These are phyloP conservation scores for Syritta pipiens DNA, from an alignment of 2,888 invertebrate species.

Conservation along the genomic window DNA sequence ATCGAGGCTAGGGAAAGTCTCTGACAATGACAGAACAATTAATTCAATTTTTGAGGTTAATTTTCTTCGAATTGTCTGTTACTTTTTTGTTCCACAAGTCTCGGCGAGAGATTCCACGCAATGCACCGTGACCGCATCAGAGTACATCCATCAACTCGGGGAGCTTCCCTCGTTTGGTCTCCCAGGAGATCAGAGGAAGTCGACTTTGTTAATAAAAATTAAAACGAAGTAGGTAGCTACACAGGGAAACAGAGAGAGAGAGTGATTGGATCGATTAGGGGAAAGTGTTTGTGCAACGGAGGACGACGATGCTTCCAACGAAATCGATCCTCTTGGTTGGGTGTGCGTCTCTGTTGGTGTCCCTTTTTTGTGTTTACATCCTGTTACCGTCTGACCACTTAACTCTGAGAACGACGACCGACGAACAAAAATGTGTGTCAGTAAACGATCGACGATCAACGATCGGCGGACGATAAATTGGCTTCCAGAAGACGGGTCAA, in stretches of 20 bases:
- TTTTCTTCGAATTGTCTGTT: slow-evolving; percentile 23
- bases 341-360: too few relatives aligned
- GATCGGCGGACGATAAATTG: too few relatives aligned
- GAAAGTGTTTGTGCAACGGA: slow-evolving; percentile 15
- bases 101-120: background rate
- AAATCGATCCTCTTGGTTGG: too few relatives aligned
- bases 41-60: slow-evolving; percentile 55
- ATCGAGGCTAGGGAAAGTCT: slow-evolving; percentile 6
- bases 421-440: too few relatives aligned
- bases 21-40: slow-evolving; percentile 42
- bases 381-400: slow-evolving; percentile 20
- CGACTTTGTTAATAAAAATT: slow-evolving; percentile 6
- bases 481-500: too few relatives aligned
- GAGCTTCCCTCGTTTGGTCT: too few relatives aligned
- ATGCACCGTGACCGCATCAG: background rate
- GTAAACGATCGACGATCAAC: too few relatives aligned
- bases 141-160: background rate
- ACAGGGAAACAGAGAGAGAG: too few relatives aligned
- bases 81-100: background rate
- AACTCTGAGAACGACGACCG: too few relatives aligned
- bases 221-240: slow-evolving; percentile 5
- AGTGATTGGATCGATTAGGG: background rate
- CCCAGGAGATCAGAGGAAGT: too few relatives aligned
- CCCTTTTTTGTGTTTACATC: slow-evolving; percentile 41
- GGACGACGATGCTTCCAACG: background rate